These are phyloP conservation scores for Aviceda cuculoides DNA, from an alignment of 2,797 vertebrate genomes.

Conservation along the genomic window DNA sequence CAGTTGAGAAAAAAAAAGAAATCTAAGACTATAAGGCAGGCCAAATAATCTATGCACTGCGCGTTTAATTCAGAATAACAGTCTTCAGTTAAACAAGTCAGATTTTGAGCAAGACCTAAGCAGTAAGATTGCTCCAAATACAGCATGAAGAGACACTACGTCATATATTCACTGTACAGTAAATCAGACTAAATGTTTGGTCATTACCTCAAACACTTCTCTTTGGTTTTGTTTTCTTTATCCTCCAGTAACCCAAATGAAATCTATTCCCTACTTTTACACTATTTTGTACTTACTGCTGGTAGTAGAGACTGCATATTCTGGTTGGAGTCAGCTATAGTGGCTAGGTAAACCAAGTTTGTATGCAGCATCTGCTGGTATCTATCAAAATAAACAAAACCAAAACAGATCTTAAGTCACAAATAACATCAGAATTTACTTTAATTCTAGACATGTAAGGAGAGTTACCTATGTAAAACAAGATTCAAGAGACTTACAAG, in stretches of 20 bases:
- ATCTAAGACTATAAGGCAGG: background rate
- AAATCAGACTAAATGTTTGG: background rate
- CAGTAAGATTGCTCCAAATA: background rate
- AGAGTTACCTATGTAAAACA: background rate
- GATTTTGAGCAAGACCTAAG: background rate
- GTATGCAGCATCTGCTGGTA: slow-evolving; percentile 99
- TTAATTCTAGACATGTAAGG: background rate
- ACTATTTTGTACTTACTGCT: slow-evolving; percentile 86
- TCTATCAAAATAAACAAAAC: slow-evolving; percentile 73
- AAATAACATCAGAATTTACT: background rate
- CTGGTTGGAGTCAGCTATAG: slow-evolving; percentile 99
- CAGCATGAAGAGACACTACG: background rate
- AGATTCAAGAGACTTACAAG: background rate
- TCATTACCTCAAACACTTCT: background rate
- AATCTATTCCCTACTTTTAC: background rate
- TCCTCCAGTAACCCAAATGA: background rate
- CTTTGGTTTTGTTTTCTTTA: background rate
- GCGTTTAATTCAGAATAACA: background rate
- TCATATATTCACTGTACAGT: background rate
- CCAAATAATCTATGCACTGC: background rate
- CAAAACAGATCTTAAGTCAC: background rate
- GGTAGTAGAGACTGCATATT: slow-evolving; percentile 98
- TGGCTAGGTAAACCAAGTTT: slow-evolving; percentile 98
- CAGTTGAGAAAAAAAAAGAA: background rate
- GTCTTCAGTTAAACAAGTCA: background rate